Base-by-base conservation (phyloP, 2,113 vertebrate genomes). In the Camelus bactrianus region DNA sequence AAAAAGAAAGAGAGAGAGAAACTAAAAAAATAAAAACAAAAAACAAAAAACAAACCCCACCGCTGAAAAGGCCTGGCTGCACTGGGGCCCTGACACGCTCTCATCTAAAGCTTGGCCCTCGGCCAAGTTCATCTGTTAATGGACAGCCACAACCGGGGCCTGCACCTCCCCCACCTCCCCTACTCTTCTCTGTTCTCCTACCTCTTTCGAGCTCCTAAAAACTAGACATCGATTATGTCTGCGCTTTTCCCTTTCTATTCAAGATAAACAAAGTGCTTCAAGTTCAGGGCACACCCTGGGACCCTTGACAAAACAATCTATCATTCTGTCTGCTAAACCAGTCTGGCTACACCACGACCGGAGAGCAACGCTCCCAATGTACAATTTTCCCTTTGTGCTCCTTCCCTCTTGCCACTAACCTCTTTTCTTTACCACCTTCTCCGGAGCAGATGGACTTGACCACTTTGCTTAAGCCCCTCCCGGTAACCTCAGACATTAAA, bases 181-280 rank as follows among this genome's bases (percentile, higher is more conserved):
- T 88, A 52, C 97, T 96, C 97, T 70, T 46, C 98, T 98, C 97
- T 98, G 98, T 98, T 98, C 98, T 98, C 98, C 99, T 98, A 99
- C 99, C 98, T 99, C 98, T 98, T 99, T 98, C 98, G 98, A 99
- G 99, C 99, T 99, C 99, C 99, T 99, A 98, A 99, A 98, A 99
- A 99, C 98, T 98, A 99, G 98, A 99, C 99, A 99, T 99, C 99
- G 99, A 99, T 99, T 99, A 99, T 99, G 98, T 99, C 98, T 99
- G 98, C 87, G 97, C 98, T 98, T 99, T 99, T 99, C 99, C 99
- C 97, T 99, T 99, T 99, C 99, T 99, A 99, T 99, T 99, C 99
- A 99, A 99, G 99, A 99, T 99, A 99, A 99, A 99, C 99, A 99
- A 99, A 99, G 99, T 99, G 99, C 99, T 99, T 99, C 99, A 99